Percentiles rank a stretch among this genome's conserved stretches.
phyloP scores from a whole-genome alignment of 2,113 vertebrate genomes.

The Phalacrocorax brasilianus region DNA sequence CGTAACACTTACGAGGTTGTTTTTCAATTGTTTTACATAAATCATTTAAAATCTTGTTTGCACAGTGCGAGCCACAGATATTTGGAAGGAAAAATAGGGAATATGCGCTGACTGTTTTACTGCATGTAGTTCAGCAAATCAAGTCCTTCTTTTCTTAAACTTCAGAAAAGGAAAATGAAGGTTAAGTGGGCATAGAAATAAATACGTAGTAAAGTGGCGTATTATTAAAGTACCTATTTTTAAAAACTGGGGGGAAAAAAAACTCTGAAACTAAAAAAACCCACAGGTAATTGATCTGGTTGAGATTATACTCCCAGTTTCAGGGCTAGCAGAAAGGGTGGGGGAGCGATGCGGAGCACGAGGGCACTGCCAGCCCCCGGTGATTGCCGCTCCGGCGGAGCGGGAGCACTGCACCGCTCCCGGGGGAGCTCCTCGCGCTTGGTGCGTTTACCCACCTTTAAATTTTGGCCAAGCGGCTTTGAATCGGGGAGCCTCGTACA shows the following conservation, averaged over 20 bases:
- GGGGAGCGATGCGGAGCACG: neutral
- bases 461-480: too few species aligned
- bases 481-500: neutral
- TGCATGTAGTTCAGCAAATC: neutral
- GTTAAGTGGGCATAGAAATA: neutral
- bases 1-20: neutral
- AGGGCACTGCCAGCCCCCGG: neutral
- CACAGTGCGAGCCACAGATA: neutral
- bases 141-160: neutral
- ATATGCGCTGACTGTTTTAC: neutral
- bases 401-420: neutral
- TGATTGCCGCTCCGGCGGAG: neutral
- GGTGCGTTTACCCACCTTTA: neutral
- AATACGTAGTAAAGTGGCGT: neutral
- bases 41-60: neutral
- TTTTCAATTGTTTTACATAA: neutral
- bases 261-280: neutral
- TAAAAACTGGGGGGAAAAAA: neutral
- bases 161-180: neutral
- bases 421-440: fast-evolving
- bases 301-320: fast-evolving
- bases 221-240: neutral
- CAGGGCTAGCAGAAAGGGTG: neutral
- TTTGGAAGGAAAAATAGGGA: neutral
- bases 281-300: neutral